Conservation (phyloP, 2,888 invertebrate species). For the Macrophya annulata region DNA sequence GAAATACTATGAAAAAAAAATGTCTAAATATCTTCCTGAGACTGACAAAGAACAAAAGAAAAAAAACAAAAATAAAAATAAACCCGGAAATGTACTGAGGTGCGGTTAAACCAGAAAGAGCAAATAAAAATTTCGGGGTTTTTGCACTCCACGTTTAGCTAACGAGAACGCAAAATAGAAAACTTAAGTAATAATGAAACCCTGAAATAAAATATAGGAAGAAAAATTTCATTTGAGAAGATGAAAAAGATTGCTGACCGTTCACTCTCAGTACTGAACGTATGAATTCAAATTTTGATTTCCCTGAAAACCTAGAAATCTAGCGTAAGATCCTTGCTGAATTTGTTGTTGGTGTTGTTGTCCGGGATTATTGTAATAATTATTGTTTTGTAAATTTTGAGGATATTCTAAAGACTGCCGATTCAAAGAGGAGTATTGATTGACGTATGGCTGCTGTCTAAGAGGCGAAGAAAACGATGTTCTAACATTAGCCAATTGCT, state of each 20-base stretch:
- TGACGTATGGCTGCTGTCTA: conserved; percentile 53
- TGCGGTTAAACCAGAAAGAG: background rate
- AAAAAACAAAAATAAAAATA: too few relatives aligned
- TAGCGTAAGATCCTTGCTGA: conserved; percentile 71
- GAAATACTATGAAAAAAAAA: background rate
- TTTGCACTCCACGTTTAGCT: background rate
- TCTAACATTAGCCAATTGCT: conserved; percentile 58
- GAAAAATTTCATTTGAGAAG: background rate
- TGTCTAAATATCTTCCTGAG: background rate
- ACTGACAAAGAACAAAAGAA: background rate
- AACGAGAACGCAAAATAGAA: background rate
- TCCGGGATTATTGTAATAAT: conserved; percentile 57
- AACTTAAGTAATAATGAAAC: background rate
- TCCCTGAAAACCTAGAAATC: conserved; percentile 70
- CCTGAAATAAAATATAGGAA: background rate
- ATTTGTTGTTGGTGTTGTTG: conserved; percentile 64
- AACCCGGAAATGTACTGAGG: background rate
- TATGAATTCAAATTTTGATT: conserved; percentile 70
- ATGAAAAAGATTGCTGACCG: background rate
- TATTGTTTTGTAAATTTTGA: conserved; percentile 61
- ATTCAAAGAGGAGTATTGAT: conserved; percentile 50
- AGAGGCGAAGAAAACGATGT: conserved; percentile 37
- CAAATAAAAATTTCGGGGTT: background rate
- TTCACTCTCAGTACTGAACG: conserved; percentile 65
- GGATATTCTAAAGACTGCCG: conserved; percentile 54